These are phyloP conservation scores for Lampris megalopsis DNA, from an alignment of 2,113 vertebrate species.

Conservation along the genomic window DNA sequence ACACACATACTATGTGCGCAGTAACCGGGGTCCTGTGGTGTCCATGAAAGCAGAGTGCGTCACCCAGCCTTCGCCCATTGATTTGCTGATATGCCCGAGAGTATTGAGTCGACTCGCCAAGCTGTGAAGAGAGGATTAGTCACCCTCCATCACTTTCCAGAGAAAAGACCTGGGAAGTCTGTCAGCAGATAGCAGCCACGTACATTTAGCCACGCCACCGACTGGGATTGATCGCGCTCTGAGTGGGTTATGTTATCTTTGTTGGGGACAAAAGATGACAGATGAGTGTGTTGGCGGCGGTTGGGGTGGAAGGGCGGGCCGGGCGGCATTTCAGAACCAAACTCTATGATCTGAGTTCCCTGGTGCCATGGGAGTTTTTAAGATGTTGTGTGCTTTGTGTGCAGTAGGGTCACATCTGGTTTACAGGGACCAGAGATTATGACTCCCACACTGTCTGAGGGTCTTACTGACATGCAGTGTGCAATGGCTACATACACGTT, in stretches of 20 bases:
- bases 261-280: slow-evolving; percentile 22
- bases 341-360: too few relatives aligned
- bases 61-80: slow-evolving; percentile 44
- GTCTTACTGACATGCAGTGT: slow-evolving; percentile 18
- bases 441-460: slow-evolving; percentile 14
- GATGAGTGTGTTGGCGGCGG: slow-evolving; percentile 16
- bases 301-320: too few relatives aligned
- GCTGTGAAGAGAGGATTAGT: slow-evolving; percentile 70
- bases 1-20: slow-evolving; percentile 5
- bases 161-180: slow-evolving; percentile 39
- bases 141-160: slow-evolving; percentile 54
- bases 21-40: slow-evolving; percentile 45
- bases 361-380: slow-evolving; percentile 16
- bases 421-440: background rate
- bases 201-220: slow-evolving; percentile 45
- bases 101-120: slow-evolving; percentile 45
- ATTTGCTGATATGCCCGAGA: slow-evolving; percentile 35
- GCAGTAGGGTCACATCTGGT: background rate
- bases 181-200: slow-evolving; percentile 43
- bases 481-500: background rate
- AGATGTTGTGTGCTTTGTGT: slow-evolving; percentile 13
- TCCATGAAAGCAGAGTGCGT: slow-evolving; percentile 45
- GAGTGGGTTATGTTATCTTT: slow-evolving; percentile 17
- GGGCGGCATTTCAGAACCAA: background rate
- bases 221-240: slow-evolving; percentile 45